Percentiles rank a stretch among this genome's conserved stretches.
Evolutionary conservation across 1,140 invertebrate genomes (phyloP).

Genomic region (Neomicropteryx cornuta): DNA sequence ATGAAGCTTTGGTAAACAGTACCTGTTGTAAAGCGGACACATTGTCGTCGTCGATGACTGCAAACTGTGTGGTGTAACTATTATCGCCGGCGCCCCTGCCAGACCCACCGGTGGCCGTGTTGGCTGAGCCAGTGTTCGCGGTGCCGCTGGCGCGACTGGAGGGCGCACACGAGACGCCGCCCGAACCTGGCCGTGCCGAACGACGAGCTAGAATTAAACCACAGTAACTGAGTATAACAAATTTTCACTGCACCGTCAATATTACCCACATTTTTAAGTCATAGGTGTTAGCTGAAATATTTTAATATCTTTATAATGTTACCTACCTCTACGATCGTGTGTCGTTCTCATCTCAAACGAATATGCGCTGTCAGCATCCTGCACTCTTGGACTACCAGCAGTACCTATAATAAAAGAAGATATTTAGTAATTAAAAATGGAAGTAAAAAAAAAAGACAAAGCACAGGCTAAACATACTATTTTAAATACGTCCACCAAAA

Average conservation of each 20-base stretch:
- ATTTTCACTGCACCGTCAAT: too few relatives aligned
- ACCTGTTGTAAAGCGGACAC: conserved; percentile 79
- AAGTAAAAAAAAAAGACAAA: too few relatives aligned
- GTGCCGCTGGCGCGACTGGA: conserved; percentile 10
- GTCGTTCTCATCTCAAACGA: too few relatives aligned
- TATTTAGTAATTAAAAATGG: conserved; percentile 1
- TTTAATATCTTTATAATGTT: too few relatives aligned
- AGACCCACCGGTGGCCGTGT: conserved; percentile 19
- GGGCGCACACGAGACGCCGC: conserved; percentile 21
- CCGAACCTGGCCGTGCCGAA: conserved; percentile 13
- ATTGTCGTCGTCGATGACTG: conserved; percentile 87
- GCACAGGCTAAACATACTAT: too few relatives aligned
- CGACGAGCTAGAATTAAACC: too few relatives aligned
- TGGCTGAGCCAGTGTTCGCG: conserved; percentile 8
- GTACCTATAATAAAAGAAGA: not conserved
- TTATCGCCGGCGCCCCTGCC: conserved; percentile 38
- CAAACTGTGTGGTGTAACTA: conserved; percentile 70
- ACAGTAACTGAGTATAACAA: too few relatives aligned
- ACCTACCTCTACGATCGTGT: too few relatives aligned
- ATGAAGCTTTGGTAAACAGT: conserved; percentile 14
- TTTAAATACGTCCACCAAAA: too few relatives aligned
- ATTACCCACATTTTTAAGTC: too few relatives aligned
- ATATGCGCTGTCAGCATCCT: too few relatives aligned
- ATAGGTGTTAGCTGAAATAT: too few relatives aligned
- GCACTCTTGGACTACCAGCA: not conserved